A percentile compares a stretch with the other conserved stretches of the same genome.
Evolutionary conservation across 2,888 invertebrate species (phyloP).

Genomic region (Trichogramma dendrolimi): DNA sequence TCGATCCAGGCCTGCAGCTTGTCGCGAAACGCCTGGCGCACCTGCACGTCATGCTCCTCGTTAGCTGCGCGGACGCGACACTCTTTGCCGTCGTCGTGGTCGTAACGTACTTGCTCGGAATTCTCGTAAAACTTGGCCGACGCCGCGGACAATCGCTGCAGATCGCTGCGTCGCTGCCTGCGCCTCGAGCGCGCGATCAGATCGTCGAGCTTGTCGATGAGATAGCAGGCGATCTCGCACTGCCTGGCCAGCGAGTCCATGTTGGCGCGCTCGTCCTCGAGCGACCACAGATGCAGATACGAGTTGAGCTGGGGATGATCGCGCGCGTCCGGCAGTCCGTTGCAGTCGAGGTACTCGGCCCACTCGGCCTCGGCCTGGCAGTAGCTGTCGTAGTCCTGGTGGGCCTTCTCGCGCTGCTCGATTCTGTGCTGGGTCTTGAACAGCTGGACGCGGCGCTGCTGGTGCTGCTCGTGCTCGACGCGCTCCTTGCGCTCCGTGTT

Average conservation of each 20-base stretch:
- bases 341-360: constrained; percentile 59
- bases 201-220: no score
- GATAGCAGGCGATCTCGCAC: constrained; percentile 48
- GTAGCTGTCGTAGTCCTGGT: constrained; percentile 33
- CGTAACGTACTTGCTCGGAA: neutral
- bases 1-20: constrained; percentile 53
- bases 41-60: constrained; percentile 34
- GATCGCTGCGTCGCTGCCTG: no score
- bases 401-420: constrained; percentile 32
- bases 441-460: constrained; percentile 39
- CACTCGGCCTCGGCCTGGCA: constrained; percentile 51
- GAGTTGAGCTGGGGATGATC: constrained; percentile 59
- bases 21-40: constrained; percentile 50
- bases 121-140: neutral
- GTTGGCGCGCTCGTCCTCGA: constrained; percentile 47
- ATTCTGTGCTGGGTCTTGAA: constrained; percentile 35
- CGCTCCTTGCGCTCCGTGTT: constrained; percentile 31
- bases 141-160: neutral
- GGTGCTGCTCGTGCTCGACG: constrained; percentile 37
- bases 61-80: neutral
- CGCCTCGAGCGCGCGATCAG: no score
- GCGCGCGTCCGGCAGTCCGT: constrained; percentile 60
- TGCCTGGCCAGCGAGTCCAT: constrained; percentile 54
- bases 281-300: constrained; percentile 58
- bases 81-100: neutral